Conservation (phyloP, 2,797 vertebrate species). For the Halcyon badia region DNA sequence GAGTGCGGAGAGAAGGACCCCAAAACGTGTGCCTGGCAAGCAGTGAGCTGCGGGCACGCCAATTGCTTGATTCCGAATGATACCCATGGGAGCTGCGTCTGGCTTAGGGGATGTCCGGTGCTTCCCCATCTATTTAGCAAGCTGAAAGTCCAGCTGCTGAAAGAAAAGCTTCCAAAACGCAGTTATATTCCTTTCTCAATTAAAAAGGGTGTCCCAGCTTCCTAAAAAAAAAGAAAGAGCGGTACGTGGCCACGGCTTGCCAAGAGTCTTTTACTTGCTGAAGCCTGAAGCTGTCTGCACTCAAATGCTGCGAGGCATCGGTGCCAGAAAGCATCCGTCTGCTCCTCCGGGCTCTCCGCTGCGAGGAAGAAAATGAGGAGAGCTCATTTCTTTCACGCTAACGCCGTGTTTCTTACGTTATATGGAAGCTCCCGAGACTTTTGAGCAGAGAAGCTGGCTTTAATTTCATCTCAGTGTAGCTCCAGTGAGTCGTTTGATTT, state of each 20-base stretch:
- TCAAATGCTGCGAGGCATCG: background rate
- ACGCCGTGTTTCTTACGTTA: fast-evolving
- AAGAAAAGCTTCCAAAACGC: background rate
- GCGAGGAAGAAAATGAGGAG: background rate
- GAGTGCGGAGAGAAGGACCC: background rate
- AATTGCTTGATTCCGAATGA: background rate
- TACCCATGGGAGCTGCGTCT: background rate
- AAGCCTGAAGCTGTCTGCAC: background rate
- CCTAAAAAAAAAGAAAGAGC: background rate
- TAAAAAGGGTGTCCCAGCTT: background rate
- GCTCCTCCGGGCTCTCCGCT: background rate
- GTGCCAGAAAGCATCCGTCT: background rate
- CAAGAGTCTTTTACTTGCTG: background rate
- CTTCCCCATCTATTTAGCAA: background rate
- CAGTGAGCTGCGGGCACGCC: background rate
- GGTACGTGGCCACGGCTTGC: background rate
- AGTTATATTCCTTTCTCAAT: background rate
- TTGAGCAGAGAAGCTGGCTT: background rate
- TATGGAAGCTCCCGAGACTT: background rate
- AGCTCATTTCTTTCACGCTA: background rate
- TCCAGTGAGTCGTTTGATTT: background rate
- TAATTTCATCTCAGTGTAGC: background rate
- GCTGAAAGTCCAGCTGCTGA: background rate
- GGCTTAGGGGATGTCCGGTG: background rate
- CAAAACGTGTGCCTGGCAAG: background rate